Evolutionary conservation across 2,113 vertebrate genomes (phyloP), one percentile per base, ranked within the genome.

Genomic region (Meleagris gallopavo): DNA sequence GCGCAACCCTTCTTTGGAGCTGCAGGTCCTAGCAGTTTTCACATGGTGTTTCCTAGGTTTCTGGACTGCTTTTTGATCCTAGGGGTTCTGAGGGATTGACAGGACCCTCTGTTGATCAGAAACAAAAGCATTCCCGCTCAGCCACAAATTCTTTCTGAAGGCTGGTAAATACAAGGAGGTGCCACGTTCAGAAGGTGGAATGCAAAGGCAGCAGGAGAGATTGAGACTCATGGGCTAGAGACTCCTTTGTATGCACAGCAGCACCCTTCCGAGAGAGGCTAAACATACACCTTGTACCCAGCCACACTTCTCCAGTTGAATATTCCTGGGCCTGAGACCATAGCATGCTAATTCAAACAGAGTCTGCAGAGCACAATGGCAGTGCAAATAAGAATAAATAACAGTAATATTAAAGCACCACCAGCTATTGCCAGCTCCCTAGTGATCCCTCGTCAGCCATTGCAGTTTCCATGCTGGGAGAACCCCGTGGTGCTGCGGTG

Each of bases 341-440:
- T 50, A 18, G 57, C 12, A 5, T 87, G 80, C 90, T 83, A 88
- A 89, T 85, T 73, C 71, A 94, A 81, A 71, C 72, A 57, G 69
- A 94, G 78, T 65, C 86, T 78, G 69, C 50, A 83, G 84, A 77
- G 93, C 73, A 11, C 66, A 9, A 55, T 67, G 89, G 75, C 54
- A 93, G 92, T 96, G 89, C 88, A 96, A 96, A 96, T 95, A 89
- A 91, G 89, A 69, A 95, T 88, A 95, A 96, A 93, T 93, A 96
- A 90, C 74, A 76, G 77, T 50, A 78, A 92, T 93, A 93, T 95
- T 77, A 93, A 94, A 94, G 92, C 8, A 22, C 46, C 25, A 34
- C 34, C 62, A 80, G 73, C 78, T 54, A 34, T 70, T 6, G 1
- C 72, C 62, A 19, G 76, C 71, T 94, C 79, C 79, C 40, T 20